Base-by-base conservation (phyloP, 2,797 vertebrate species). In the Orestias chungarensis region DNA sequence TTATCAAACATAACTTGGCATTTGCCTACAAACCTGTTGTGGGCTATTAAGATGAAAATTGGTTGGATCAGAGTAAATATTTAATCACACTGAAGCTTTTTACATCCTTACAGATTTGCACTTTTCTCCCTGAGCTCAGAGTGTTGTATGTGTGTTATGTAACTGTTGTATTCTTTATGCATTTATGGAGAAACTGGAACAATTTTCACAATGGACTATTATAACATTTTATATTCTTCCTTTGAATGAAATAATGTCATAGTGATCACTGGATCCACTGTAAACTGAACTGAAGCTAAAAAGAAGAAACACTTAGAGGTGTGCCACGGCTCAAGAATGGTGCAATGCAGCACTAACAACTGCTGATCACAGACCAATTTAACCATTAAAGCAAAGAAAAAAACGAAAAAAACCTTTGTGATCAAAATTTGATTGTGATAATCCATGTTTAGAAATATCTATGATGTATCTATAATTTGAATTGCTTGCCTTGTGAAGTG, bases 1-100 rank as follows among this genome's bases (percentile, higher is more conserved):
- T 59, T 7, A 33, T n/a, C 27, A 40, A 69, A 71, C 15, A 44
- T 43, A 29, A 61, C 69, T 43, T 82, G 62, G 40, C 68, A 70
- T 78, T 81, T 66, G 38, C 27, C 69, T 42, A n/a, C 18, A 74
- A 65, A 75, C 68, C n/a, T 62, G 23, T 43, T 14, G n/a, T 49
- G 55, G 69, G 71, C 69, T 73, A 68, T 76, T 61, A 67, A 70
- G 57, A 61, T 40, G 33, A 38, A 35, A 61, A 61, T n/a, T 33
- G 38, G 57, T 33, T 38, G 33, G 20, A 38, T 35, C 33, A 6
- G 57, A 40, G 57, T 61, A 61, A 61, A 61, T 61, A 61, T 61
- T 61, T 40, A 38, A 61, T 61, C 57, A 14, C 35, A 23, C 57
- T 14, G 20, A 40, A 12, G 33, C 55, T 35, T 59, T 40, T n/a